Evolutionary conservation across 92 coral and sea anemone species (phyloP).

Genomic region (Scolanthus callimorphus): DNA sequence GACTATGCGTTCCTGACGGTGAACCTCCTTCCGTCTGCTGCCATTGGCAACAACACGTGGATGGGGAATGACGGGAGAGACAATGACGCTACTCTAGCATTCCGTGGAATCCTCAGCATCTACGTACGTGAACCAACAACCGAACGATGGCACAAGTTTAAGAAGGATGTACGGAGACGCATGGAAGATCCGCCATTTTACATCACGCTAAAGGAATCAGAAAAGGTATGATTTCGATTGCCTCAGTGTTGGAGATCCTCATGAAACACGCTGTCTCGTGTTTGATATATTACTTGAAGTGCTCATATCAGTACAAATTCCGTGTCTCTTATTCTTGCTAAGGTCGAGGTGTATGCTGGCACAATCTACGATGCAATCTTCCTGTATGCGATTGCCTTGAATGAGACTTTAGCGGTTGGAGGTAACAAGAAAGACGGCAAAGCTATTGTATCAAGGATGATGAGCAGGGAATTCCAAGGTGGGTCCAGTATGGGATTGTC

Average conservation of each 20-base stretch:
- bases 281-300: too few relatives aligned
- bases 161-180: constrained; percentile 31
- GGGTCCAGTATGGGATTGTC: too few relatives aligned
- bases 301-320: too few relatives aligned
- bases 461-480: constrained; percentile 76
- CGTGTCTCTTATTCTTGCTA: not conserved
- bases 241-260: too few relatives aligned
- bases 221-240: constrained; percentile 41
- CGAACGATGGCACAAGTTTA: constrained; percentile 46
- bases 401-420: constrained; percentile 67
- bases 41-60: too few relatives aligned
- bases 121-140: constrained; percentile 62
- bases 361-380: constrained; percentile 78
- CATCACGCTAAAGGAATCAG: constrained; percentile 27
- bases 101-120: constrained; percentile 57
- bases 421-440: constrained; percentile 64
- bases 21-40: constrained; percentile 59
- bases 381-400: constrained; percentile 68
- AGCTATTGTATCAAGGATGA: constrained; percentile 70
- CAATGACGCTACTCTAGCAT: constrained; percentile 54
- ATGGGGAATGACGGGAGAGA: constrained; percentile 47
- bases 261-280: too few relatives aligned
- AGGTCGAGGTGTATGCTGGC: constrained; percentile 85
- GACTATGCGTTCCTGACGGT: too few relatives aligned
- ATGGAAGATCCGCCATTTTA: constrained; percentile 43